These are phyloP conservation scores for Brachionus plicatilis DNA, from an alignment of 1,140 invertebrate species.

Conservation along the genomic window DNA sequence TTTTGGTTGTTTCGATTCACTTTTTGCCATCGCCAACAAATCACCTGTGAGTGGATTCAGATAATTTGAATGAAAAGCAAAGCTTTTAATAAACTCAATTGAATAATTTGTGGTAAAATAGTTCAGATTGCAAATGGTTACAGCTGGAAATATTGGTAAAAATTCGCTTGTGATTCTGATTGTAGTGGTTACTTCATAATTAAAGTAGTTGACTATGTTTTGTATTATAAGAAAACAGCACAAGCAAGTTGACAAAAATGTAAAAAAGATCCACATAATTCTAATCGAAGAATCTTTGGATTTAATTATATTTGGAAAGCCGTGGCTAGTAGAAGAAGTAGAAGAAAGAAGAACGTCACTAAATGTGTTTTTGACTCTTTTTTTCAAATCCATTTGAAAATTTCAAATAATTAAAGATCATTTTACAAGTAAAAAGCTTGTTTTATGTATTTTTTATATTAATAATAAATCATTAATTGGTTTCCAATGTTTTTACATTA, in stretches of 20 bases:
- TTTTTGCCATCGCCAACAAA: not conserved
- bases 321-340: not conserved
- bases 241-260: not conserved
- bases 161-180: not conserved
- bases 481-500: too few relatives aligned
- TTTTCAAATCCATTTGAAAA: not conserved
- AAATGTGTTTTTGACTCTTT: not conserved
- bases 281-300: not conserved
- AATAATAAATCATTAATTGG: too few relatives aligned
- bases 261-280: not conserved
- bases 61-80: not conserved
- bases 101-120: not conserved
- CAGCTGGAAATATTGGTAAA: not conserved
- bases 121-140: not conserved
- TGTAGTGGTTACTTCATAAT: not conserved
- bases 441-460: too few relatives aligned
- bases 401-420: too few relatives aligned
- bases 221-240: not conserved
- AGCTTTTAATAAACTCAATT: not conserved
- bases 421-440: too few relatives aligned
- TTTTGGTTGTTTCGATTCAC: not conserved
- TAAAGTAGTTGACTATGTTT: not conserved
- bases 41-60: not conserved
- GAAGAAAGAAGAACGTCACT: not conserved
- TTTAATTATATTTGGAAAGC: slow-evolving; percentile 1